Percentiles rank a stretch among this genome's conserved stretches.
Evolutionary conservation across 1,140 invertebrate genomes (phyloP).

Genomic region (Drosophila lacteicornis): DNA sequence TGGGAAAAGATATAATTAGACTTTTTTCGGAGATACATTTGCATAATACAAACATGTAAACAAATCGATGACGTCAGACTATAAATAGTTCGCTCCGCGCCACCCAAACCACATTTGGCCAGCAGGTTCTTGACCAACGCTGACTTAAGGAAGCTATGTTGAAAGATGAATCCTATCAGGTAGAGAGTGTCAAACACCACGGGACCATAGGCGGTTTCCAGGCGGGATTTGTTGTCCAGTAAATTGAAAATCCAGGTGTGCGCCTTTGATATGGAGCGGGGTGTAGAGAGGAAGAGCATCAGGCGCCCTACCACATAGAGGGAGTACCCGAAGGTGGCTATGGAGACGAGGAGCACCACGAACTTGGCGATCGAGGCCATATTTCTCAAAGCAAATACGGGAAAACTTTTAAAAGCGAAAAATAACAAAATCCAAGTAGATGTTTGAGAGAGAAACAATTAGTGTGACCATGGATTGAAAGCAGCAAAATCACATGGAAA

Average conservation of each 20-base stretch:
- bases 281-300: slow-evolving; percentile 73
- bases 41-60: slow-evolving; percentile 75
- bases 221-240: slow-evolving; percentile 71
- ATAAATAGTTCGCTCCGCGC: slow-evolving; percentile 86
- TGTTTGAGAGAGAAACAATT: not conserved
- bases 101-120: slow-evolving; percentile 80
- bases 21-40: slow-evolving; percentile 16
- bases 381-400: not conserved
- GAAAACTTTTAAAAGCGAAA: not conserved
- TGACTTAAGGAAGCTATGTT: slow-evolving; percentile 86
- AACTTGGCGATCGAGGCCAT: slow-evolving; percentile 68
- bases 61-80: slow-evolving; percentile 85
- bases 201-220: slow-evolving; percentile 78
- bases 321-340: slow-evolving; percentile 66
- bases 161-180: slow-evolving; percentile 85
- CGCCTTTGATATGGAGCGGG: slow-evolving; percentile 55
- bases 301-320: slow-evolving; percentile 76
- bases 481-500: not conserved
- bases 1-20: not conserved
- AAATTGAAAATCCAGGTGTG: slow-evolving; percentile 82
- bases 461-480: not conserved
- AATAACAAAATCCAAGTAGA: not conserved
- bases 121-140: slow-evolving; percentile 82
- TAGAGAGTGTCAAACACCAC: slow-evolving; percentile 85
- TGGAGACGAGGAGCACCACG: slow-evolving; percentile 57